Evolutionary conservation across 2,113 vertebrate species (phyloP), one percentile per base, ranked within the genome.

Genomic region (Amblyornis subalaris): DNA sequence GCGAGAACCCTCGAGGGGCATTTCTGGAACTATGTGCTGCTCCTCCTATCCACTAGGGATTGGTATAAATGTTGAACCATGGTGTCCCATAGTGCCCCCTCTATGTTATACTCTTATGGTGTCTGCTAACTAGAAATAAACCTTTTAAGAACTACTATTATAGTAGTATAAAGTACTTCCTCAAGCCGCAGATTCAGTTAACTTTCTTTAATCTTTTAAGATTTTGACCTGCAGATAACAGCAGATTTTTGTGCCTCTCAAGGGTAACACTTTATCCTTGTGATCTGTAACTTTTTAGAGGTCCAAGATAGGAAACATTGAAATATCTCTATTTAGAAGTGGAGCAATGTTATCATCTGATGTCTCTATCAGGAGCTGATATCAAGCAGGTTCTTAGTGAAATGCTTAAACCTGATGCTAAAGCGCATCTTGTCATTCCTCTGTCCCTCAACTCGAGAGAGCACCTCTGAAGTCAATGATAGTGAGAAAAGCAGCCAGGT

Each of bases 21-120:
- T 58, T 31, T 77, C 25, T 88, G 53, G n/a, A 70, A 22, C 42
- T 61, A 7, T 15, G 29, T 76, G 20, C 45, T 91, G 14, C 35
- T 54, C 19, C 6, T 48, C 7, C 2, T 64, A 40, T 69, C 22
- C 44, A 2, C 11, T 42, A 48, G 48, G 36, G 48, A 11, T 53
- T 44, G 33, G 23, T 65, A 26, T 71, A 53, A 24, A 15, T 55
- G 47, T 69, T 82, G 54, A 79, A 36, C 38, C 7, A 7, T 47
- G 19, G 22, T 61, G 24, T 66, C 14, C 33, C 86, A 7, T 69
- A 42, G 40, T 85, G 33, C 66, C 14, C 19, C 4, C 0, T 48
- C 18, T 84, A 2, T 19, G 3, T 64, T 58, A 12, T 7, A 25
- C 20, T 91, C 11, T 16, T 69, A 23, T 0, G 0, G 15, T 40